phyloP scores from a whole-genome alignment of 2,797 vertebrate genomes.

The Gymnocypris eckloni region DNA sequence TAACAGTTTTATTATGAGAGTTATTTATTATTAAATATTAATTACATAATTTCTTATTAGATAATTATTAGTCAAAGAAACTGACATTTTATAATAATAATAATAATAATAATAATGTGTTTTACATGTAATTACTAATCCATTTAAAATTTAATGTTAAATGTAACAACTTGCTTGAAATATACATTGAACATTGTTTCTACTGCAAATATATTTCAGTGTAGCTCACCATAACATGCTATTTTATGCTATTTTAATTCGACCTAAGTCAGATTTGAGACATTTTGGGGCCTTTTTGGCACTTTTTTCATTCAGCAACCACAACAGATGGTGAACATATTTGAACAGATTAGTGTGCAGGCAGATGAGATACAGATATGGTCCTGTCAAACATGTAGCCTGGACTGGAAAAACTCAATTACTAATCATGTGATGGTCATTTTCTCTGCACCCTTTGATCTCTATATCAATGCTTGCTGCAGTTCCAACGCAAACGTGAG shows the following conservation, averaged over 20 bases:
- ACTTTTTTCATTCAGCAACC: neutral
- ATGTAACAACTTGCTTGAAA: no score
- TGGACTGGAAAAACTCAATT: constrained; percentile 3
- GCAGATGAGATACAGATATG: neutral
- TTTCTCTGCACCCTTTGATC: constrained; percentile 23
- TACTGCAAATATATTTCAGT: no score
- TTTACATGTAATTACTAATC: no score
- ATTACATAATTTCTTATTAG: neutral
- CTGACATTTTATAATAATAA: neutral
- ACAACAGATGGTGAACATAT: neutral
- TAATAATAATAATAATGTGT: neutral
- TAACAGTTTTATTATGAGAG: no score
- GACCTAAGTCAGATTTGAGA: neutral
- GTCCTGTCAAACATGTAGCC: neutral
- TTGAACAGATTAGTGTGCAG: neutral
- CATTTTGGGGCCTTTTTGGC: neutral
- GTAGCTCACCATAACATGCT: neutral
- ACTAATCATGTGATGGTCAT: neutral
- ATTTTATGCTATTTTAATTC: neutral
- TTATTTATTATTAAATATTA: no score
- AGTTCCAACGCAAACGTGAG: neutral
- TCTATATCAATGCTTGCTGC: neutral
- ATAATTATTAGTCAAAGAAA: neutral
- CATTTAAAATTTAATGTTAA: no score
- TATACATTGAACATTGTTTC: no score